Conservation (phyloP, 1,140 invertebrate species). For the Macrobrachium nipponense region DNA sequence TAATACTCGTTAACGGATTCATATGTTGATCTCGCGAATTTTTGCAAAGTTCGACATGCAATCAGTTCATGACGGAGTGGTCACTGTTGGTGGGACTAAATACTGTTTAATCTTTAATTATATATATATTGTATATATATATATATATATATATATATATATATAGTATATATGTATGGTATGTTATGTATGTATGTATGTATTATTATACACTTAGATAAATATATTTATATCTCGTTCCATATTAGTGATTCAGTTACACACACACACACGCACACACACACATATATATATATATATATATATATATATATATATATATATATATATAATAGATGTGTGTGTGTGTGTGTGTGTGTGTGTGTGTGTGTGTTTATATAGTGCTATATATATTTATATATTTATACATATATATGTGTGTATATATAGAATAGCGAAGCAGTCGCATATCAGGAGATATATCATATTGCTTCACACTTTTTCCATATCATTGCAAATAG, state of each 20-base stretch:
- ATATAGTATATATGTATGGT: constrained; percentile 2
- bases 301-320: constrained; percentile 38
- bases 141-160: constrained; percentile 36
- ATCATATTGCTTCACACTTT: no score
- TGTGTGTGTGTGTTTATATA: constrained; percentile 32
- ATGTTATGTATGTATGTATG: background rate
- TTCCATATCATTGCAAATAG: no score
- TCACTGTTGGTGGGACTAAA: no score
- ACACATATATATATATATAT: constrained; percentile 19
- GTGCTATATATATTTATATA: constrained; percentile 39
- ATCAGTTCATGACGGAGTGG: no score
- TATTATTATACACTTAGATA: no score
- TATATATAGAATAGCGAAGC: background rate
- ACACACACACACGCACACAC: no score
- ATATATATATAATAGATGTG: constrained; percentile 42
- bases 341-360: no score
- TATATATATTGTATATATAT: constrained; percentile 30
- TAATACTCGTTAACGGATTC: no score
- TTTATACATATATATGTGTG: constrained; percentile 31
- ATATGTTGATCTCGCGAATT: no score
- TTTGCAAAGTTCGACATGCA: no score
- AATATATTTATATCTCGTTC: background rate
- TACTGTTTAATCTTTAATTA: background rate
- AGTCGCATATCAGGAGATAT: no score
- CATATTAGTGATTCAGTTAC: no score